Conservation (phyloP, 2,888 invertebrate species). For the Geophilus truncorum region DNA sequence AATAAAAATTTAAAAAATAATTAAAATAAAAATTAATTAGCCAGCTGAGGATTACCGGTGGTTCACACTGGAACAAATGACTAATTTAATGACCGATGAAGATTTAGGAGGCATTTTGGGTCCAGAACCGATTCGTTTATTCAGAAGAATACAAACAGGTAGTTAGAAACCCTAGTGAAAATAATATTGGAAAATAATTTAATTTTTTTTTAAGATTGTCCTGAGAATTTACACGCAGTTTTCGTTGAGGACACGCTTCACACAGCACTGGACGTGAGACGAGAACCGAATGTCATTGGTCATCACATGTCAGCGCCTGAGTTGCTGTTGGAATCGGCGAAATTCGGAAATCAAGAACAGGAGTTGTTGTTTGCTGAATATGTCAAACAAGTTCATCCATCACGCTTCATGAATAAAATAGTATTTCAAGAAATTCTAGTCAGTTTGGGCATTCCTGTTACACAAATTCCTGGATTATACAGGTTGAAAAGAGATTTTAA, state of each 20-base stretch:
- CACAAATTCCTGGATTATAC: slow-evolving; percentile 5
- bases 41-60: slow-evolving; percentile 3
- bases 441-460: background rate
- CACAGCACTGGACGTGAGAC: background rate
- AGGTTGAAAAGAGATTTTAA: background rate
- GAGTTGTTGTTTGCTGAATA: slow-evolving; percentile 57
- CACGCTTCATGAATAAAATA: slow-evolving; percentile 23
- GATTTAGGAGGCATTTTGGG: slow-evolving; percentile 14
- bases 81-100: background rate
- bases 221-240: background rate
- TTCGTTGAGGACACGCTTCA: slow-evolving; percentile 23
- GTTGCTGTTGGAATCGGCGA: slow-evolving; percentile 44
- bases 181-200: background rate
- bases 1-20: background rate
- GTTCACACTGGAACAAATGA: slow-evolving; percentile 3
- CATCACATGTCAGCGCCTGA: background rate
- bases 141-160: background rate
- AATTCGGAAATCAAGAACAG: slow-evolving; percentile 53
- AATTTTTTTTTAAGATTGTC: background rate
- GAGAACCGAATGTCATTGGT: slow-evolving; percentile 10
- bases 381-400: slow-evolving; percentile 46
- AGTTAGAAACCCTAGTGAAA: background rate
- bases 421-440: slow-evolving; percentile 4
- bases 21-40: too few relatives aligned
- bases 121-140: slow-evolving; percentile 16